A percentile compares a stretch with the other conserved stretches of the same genome.
Conservation (phyloP, 2,888 invertebrate genomes). For the Arrhopalites spinosus region DNA sequence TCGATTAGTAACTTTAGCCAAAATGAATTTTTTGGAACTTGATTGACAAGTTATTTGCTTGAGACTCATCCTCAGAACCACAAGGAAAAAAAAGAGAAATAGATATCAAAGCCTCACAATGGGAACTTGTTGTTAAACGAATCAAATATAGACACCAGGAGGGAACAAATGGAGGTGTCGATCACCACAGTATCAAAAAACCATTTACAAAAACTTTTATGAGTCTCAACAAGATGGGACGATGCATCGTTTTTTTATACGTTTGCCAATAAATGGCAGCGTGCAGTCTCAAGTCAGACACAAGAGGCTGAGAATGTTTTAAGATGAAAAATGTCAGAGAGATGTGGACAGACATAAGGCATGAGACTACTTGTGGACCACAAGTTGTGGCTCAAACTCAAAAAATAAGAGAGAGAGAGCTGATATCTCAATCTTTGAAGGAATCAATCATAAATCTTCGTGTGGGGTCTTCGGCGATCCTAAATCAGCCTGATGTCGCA, state of each 20-base stretch:
- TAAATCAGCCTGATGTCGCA: constrained; percentile 36
- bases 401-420: constrained; percentile 7
- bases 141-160: constrained; percentile 23
- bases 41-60: constrained; percentile 31
- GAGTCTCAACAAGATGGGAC: not conserved
- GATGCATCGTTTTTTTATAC: not conserved
- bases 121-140: not conserved
- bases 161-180: constrained; percentile 33
- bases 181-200: constrained; percentile 22
- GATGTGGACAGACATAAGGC: not conserved
- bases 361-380: not conserved
- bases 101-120: not conserved
- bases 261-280: constrained; percentile 25
- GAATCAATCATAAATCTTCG: constrained; percentile 55
- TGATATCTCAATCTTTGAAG: constrained; percentile 33
- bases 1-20: constrained; percentile 32
- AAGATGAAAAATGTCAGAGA: not conserved
- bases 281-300: not conserved
- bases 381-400: not conserved
- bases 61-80: not conserved
- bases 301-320: constrained; percentile 3
- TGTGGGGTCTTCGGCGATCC: constrained; percentile 51
- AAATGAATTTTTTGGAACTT: no score
- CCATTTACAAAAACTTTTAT: not conserved
- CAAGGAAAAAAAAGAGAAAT: not conserved